Evolutionary conservation across 2,888 invertebrate species (phyloP).

Genomic region (Mycalesis mineus): DNA sequence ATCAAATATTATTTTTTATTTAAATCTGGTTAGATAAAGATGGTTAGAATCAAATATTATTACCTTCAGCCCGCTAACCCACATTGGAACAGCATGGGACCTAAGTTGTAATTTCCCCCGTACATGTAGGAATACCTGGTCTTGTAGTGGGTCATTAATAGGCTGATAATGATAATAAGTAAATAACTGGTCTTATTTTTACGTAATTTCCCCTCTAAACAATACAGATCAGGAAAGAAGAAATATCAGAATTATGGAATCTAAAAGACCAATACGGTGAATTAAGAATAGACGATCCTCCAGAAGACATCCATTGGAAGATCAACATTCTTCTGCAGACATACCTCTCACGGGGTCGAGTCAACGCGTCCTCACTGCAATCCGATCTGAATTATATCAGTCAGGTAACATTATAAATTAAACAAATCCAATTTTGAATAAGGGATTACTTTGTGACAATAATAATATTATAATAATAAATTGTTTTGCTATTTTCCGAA

Average conservation of each 20-base stretch:
- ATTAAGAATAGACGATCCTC: constrained; percentile 87
- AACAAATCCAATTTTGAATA: too few relatives aligned
- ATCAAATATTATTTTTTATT: too few relatives aligned
- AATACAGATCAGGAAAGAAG: constrained; percentile 93
- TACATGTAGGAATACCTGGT: too few relatives aligned
- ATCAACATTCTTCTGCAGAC: constrained; percentile 96
- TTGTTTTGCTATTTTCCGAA: too few relatives aligned
- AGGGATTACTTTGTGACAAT: too few relatives aligned
- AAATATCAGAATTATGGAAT: constrained; percentile 91
- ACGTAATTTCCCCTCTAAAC: neutral
- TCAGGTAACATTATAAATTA: constrained; percentile 77
- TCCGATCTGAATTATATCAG: constrained; percentile 94
- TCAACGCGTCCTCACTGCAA: constrained; percentile 90
- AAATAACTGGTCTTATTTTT: neutral
- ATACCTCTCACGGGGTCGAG: constrained; percentile 87
- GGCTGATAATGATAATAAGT: neutral
- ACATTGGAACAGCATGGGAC: too few relatives aligned
- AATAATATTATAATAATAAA: too few relatives aligned
- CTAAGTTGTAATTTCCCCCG: too few relatives aligned
- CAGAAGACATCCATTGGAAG: constrained; percentile 95
- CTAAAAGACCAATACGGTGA: constrained; percentile 86
- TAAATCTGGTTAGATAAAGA: too few relatives aligned
- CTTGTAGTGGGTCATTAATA: too few relatives aligned
- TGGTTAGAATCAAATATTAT: too few relatives aligned
- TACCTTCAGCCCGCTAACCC: too few relatives aligned